Base-by-base conservation (phyloP, 2,888 invertebrate genomes). In the Gortyna flavago region DNA sequence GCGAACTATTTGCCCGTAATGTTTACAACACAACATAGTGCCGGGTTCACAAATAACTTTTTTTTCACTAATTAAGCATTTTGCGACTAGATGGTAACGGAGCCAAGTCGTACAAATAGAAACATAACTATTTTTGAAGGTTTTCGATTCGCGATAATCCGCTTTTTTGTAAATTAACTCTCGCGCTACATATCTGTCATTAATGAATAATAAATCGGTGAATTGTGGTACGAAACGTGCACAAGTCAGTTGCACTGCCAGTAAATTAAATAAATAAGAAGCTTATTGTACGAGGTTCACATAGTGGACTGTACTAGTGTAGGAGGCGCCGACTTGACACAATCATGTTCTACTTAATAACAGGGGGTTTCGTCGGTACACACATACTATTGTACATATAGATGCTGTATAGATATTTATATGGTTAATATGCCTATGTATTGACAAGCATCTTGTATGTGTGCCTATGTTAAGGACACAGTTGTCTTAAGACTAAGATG, bases 351-450 rank as follows among this genome's bases (percentile, higher is more conserved):
- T 79, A 87, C 79, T 79, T 79, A 82, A 74, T 69, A 57, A 57
- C 83, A 76, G 85, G 90, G 91, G 92, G 90, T 89, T 89, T 87
- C 85, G 85, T 88, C 89, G 90, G 89, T 90, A 91, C 93, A 94
- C 94, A 94, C 92, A 92, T 92, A 94, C 93, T 90, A 91, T 89
- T 96, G 96, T 96, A 96, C 94, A 96, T 96, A 96, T 95, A 94
- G 95, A 96, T 95, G 95, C 95, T 96, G 95, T 96, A 96, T 94
- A 95, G 93, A 95, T 95, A 95, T 94, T 94, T 94, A 93, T 95
- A 95, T 94, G 94, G 91, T 92, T 93, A 92, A 93, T 90, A 90
- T 92, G 92, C 91, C 91, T 91, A 92, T 94, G 93, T 94, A 93
- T 93, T 93, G 92, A 92, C 87, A 91, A 93, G 94, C 95, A 95